A percentile compares a stretch with the other conserved stretches of the same genome.
Evolutionary conservation across 2,113 vertebrate species (phyloP).

Genomic region (Columbina picui): DNA sequence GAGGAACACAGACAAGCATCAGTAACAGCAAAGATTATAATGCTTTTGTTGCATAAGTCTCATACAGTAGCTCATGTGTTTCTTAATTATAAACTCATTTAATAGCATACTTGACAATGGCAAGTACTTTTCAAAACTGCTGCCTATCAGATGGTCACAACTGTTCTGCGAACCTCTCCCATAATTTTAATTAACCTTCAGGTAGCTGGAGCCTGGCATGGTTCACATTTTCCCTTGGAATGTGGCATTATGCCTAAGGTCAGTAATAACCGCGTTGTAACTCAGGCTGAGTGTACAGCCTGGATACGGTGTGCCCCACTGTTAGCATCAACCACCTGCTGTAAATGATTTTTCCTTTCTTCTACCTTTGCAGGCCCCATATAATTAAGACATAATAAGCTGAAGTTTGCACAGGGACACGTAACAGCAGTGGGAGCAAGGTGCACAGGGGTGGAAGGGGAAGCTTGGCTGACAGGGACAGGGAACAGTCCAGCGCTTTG

Average conservation of each 20-base stretch:
- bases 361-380: neutral
- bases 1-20: neutral
- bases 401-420: neutral
- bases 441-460: neutral
- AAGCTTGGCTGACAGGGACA: neutral
- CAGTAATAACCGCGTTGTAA: neutral
- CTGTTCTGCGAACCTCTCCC: neutral
- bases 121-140: neutral
- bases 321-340: neutral
- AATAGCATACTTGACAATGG: neutral
- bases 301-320: neutral
- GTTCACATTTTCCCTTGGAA: neutral
- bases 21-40: neutral
- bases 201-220: neutral
- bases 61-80: neutral
- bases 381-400: neutral
- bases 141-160: neutral
- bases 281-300: accelerated
- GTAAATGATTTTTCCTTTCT: neutral
- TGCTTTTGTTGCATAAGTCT: neutral
- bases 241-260: neutral
- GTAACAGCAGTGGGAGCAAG: neutral
- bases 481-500: neutral
- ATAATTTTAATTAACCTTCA: neutral
- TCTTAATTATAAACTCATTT: neutral